Percentiles rank a stretch among this genome's conserved stretches.
phyloP scores from a whole-genome alignment of 2,797 vertebrate species.

The Enteromius paludinosus region DNA sequence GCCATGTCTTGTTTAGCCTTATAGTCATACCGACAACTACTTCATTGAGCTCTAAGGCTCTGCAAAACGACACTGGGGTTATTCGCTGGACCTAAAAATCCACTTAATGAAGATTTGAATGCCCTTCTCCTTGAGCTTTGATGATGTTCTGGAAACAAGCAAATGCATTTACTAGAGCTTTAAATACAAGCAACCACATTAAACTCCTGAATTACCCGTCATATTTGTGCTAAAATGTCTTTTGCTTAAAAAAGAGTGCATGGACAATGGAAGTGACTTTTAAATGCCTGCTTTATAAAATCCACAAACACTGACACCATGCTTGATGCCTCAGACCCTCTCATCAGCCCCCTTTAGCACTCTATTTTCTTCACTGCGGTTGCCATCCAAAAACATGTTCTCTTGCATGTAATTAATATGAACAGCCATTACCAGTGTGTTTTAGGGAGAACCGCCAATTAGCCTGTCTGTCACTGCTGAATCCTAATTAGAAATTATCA shows the following conservation, averaged over 20 bases:
- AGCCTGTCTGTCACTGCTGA: conserved; percentile 64
- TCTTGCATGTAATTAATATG: conserved; percentile 60
- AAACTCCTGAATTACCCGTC: neutral
- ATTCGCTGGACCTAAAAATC: conserved; percentile 32
- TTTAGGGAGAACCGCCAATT: conserved; percentile 63
- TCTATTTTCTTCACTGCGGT: conserved; percentile 23
- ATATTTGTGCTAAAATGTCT: neutral
- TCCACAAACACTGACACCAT: neutral
- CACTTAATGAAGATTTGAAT: conserved; percentile 33
- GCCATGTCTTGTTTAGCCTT: conserved; percentile 32
- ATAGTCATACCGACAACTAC: conserved; percentile 40
- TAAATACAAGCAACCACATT: conserved; percentile 18
- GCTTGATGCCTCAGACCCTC: neutral
- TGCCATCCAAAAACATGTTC: conserved; percentile 49
- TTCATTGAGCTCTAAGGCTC: conserved; percentile 38
- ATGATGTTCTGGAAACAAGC: conserved; percentile 18
- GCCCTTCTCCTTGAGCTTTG: conserved; percentile 30
- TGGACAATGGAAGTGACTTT: neutral
- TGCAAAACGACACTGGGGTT: neutral
- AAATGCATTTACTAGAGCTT: conserved; percentile 14
- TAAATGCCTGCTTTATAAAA: conserved; percentile 3
- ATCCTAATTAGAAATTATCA: conserved; percentile 69
- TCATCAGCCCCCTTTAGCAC: conserved; percentile 24
- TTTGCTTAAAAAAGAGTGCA: neutral
- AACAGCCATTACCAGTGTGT: conserved; percentile 58